Conservation (phyloP, 2,797 vertebrate species). For the Hypotaenidia philippensis region DNA sequence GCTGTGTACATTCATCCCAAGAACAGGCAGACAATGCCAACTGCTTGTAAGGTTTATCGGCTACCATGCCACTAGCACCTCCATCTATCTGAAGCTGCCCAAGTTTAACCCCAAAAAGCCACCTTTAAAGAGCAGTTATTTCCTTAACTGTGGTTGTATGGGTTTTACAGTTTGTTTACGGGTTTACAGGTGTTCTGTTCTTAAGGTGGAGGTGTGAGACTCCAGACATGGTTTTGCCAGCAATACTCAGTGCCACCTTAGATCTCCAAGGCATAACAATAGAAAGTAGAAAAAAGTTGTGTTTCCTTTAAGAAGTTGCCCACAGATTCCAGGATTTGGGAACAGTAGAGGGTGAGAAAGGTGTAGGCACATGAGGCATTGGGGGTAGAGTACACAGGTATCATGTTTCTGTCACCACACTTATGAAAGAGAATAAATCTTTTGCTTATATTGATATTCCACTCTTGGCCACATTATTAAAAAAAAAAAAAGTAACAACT, state of each 20-base stretch:
- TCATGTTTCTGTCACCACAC: neutral
- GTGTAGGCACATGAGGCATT: neutral
- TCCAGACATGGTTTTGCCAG: neutral
- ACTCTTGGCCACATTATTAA: neutral
- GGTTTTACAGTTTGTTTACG: neutral
- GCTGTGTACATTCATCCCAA: neutral
- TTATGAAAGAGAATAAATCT: neutral
- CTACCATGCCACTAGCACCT: neutral
- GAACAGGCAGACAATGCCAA: neutral
- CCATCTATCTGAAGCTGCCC: neutral
- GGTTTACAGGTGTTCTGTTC: neutral
- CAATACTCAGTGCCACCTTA: neutral
- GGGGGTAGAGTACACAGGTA: neutral
- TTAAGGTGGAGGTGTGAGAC: neutral
- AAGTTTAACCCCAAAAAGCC: neutral
- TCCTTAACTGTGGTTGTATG: neutral
- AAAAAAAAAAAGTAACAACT: no score
- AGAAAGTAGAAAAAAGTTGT: rapidly evolving
- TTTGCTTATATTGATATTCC: neutral
- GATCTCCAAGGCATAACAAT: neutral
- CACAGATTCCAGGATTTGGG: neutral
- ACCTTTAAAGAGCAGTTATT: neutral
- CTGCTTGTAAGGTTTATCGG: neutral
- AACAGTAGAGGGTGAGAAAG: neutral
- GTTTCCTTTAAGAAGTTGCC: neutral